Percentiles rank a stretch among this genome's conserved stretches.
phyloP scores from a whole-genome alignment of 1,140 invertebrate genomes.

The Ceratina calcarata region DNA sequence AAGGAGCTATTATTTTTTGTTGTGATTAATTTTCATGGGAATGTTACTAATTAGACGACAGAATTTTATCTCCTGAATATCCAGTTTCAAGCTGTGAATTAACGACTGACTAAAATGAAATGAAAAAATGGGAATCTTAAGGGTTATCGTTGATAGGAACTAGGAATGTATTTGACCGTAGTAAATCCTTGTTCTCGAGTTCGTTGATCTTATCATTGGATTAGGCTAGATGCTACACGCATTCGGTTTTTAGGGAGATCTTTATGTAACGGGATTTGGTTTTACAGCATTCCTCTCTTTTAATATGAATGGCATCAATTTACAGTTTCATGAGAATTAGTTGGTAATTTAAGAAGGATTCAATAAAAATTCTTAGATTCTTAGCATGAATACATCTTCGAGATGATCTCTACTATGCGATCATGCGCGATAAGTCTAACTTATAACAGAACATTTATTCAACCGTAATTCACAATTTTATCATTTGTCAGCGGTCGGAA shows the following conservation, averaged over 20 bases:
- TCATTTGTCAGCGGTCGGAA: no score
- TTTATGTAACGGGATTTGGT: background rate
- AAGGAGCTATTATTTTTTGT: no score
- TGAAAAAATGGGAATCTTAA: background rate
- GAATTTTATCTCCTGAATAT: no score
- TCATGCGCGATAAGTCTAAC: no score
- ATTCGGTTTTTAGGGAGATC: background rate
- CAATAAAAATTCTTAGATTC: no score
- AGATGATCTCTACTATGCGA: no score
- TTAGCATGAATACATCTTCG: no score
- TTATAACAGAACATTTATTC: no score
- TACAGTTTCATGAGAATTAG: background rate
- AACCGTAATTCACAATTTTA: no score
- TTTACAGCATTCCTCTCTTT: background rate
- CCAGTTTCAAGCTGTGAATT: background rate
- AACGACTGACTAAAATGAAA: background rate
- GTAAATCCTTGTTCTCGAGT: background rate
- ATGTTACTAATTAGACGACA: no score
- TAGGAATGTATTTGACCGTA: no score
- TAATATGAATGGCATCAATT: background rate
- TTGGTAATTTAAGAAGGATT: background rate
- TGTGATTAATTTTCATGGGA: no score
- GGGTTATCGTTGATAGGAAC: background rate
- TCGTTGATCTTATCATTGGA: slow-evolving; percentile 1
- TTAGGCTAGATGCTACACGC: background rate